phyloP scores from a whole-genome alignment of 2,888 invertebrate genomes.

The Cantharis rufa region DNA sequence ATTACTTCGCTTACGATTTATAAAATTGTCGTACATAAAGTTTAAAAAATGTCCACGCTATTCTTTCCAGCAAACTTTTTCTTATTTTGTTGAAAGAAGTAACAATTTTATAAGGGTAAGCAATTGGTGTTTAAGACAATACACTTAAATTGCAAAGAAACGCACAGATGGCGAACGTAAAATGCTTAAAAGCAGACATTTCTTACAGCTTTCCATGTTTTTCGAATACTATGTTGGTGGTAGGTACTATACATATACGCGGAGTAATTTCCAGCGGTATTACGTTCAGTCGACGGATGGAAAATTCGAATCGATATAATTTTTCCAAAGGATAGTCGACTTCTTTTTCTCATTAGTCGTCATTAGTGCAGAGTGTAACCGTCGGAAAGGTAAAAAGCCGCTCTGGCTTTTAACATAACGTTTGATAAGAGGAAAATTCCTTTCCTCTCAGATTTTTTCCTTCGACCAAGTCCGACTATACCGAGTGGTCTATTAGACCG shows the following conservation, averaged over 20 bases:
- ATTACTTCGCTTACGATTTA: background rate
- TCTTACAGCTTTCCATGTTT: slow-evolving; percentile 3
- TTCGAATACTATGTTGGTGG: background rate
- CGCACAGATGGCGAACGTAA: slow-evolving; percentile 18
- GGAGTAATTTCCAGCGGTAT: background rate
- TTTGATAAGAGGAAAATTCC: background rate
- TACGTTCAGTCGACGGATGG: background rate
- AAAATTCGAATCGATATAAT: background rate
- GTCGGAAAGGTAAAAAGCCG: background rate
- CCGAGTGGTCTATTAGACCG: background rate
- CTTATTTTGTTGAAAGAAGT: background rate
- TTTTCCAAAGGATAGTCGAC: background rate
- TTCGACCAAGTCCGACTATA: background rate
- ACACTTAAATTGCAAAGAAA: slow-evolving; percentile 10
- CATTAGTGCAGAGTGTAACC: background rate
- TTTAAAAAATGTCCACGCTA: background rate
- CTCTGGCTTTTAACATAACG: background rate
- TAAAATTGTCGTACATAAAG: background rate
- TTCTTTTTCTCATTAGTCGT: background rate
- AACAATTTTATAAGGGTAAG: background rate
- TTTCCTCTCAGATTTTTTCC: background rate
- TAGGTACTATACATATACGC: background rate
- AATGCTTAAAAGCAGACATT: slow-evolving; percentile 16
- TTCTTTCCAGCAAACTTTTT: background rate
- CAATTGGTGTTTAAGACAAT: background rate